phyloP scores from a whole-genome alignment of 2,113 vertebrate genomes.

The Bothrops jararaca region DNA sequence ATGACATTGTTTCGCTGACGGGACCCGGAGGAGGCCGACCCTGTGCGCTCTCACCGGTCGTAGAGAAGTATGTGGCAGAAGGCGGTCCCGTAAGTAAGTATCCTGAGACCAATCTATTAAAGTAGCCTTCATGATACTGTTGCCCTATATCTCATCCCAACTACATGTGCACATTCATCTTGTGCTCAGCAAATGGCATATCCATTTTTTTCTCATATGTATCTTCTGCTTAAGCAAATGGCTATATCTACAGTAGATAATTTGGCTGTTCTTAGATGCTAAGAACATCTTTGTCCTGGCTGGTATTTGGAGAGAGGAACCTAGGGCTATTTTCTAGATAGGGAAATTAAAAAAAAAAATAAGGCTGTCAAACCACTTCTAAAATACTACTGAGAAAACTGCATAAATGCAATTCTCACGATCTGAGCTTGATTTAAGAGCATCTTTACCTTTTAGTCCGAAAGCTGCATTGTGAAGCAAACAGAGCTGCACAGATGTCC shows the following conservation, averaged over 20 bases:
- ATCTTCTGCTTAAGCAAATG: not conserved
- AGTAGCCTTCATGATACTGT: not conserved
- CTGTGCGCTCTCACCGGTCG: too few species aligned
- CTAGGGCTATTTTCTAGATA: not conserved
- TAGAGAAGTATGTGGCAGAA: too few species aligned
- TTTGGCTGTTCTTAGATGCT: not conserved
- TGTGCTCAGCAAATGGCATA: not conserved
- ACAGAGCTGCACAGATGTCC: not conserved
- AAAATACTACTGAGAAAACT: not conserved
- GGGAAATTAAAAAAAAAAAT: not conserved
- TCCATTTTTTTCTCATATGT: not conserved
- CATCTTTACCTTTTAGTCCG: not conserved
- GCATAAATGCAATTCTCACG: not conserved
- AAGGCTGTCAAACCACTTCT: not conserved
- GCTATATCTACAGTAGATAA: not conserved
- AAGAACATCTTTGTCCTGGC: not conserved
- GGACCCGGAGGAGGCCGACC: too few species aligned
- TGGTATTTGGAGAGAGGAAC: not conserved
- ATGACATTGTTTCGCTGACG: too few species aligned
- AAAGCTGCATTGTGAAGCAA: not conserved
- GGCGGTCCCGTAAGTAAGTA: too few species aligned
- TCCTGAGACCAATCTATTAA: not conserved
- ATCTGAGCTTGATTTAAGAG: not conserved
- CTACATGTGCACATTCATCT: not conserved
- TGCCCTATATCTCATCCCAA: not conserved